A percentile compares a stretch with the other conserved stretches of the same genome.
Evolutionary conservation across 2,797 vertebrate species (phyloP).

Genomic region (Macropodus opercularis): DNA sequence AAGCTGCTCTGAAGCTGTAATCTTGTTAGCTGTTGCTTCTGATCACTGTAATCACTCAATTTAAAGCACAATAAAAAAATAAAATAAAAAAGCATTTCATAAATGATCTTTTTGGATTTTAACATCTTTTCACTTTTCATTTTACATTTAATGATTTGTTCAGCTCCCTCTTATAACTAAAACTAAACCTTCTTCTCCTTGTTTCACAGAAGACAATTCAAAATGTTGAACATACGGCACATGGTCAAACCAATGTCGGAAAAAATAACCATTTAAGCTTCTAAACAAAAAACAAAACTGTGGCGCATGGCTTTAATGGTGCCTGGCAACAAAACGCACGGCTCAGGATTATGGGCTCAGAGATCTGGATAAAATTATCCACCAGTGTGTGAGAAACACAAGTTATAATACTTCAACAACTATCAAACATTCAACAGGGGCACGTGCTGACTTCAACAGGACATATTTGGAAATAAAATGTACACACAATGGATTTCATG

Average conservation of each 20-base stretch:
- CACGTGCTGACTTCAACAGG: not conserved
- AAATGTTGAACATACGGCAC: not conserved
- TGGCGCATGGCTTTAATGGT: not conserved
- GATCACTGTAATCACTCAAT: not conserved
- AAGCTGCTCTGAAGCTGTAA: not conserved
- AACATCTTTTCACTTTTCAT: not conserved
- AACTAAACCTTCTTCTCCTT: not conserved
- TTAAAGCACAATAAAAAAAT: not conserved
- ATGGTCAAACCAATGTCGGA: not conserved
- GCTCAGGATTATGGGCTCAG: conserved; percentile 11
- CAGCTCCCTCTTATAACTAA: not conserved
- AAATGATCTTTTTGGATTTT: not conserved
- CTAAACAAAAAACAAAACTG: not conserved
- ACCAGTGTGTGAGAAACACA: conserved; percentile 3
- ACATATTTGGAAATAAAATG: conserved; percentile 6
- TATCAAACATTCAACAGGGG: conserved; percentile 2
- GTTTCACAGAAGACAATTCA: not conserved
- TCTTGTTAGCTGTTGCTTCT: not conserved
- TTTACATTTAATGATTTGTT: conserved; percentile 5
- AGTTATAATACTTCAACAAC: conserved; percentile 7
- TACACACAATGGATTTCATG: not conserved
- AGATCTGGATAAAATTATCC: not conserved
- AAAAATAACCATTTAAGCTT: not conserved
- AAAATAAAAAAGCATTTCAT: no score
- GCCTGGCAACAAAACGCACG: no score